A percentile compares a stretch with the other conserved stretches of the same genome.
phyloP scores from a whole-genome alignment of 2,888 invertebrate species.

The Drosophila parthenogenetica region DNA sequence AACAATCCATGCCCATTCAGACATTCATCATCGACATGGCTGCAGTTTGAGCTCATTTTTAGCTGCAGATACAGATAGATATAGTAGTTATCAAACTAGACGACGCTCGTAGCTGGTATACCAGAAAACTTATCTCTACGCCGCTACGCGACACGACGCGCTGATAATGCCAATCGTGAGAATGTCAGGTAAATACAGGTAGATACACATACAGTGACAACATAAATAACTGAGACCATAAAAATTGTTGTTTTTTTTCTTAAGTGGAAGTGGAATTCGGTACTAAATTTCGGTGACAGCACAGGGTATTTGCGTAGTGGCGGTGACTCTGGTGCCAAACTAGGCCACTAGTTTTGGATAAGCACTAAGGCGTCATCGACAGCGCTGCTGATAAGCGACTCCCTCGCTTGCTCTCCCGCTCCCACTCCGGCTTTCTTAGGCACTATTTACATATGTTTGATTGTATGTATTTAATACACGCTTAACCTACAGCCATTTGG shows the following conservation, averaged over 20 bases:
- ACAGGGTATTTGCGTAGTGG: too few species aligned
- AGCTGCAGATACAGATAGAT: constrained; percentile 30
- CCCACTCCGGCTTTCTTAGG: too few species aligned
- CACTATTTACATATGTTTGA: neutral
- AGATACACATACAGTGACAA: neutral
- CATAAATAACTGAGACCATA: too few species aligned
- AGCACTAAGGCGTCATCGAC: constrained; percentile 49
- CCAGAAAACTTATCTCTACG: constrained; percentile 45
- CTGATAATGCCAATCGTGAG: constrained; percentile 22
- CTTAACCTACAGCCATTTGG: constrained; percentile 32
- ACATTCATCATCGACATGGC: constrained; percentile 33
- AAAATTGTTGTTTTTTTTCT: too few species aligned
- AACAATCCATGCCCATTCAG: constrained; percentile 14
- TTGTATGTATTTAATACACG: constrained; percentile 42
- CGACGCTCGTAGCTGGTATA: constrained; percentile 32
- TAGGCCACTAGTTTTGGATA: constrained; percentile 37
- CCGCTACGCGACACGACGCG: too few species aligned
- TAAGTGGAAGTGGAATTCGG: neutral
- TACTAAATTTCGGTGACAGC: constrained; percentile 3
- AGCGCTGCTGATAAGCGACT: constrained; percentile 38
- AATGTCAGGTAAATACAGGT: constrained; percentile 12
- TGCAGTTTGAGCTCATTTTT: neutral
- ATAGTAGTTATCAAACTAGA: constrained; percentile 51
- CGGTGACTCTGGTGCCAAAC: too few species aligned
- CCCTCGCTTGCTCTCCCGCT: too few species aligned